Evolutionary conservation across 2,888 invertebrate genomes (phyloP), one percentile per base, ranked within the genome.

Genomic region (Antitype chi): DNA sequence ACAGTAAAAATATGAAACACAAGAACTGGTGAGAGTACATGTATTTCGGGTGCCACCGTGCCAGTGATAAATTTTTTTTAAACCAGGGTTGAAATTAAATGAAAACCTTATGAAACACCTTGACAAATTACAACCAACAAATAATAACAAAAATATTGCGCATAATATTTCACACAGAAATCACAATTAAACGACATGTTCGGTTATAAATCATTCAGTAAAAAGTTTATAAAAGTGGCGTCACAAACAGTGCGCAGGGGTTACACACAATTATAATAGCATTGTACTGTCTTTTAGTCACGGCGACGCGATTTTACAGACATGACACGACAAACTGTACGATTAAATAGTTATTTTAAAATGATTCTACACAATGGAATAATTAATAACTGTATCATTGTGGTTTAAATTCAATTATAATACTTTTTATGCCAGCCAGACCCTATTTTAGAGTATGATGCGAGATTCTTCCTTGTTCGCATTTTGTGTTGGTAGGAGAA

Each of bases 311-410:
- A 84, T 88, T 89, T 89, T 88, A 86, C 83, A 86, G 80, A 87
- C 89, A 89, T 90, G 89, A 89, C 80, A 91, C 87, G 86, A 87
- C 89, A 89, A 92, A 93, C 91, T 90, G 88, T 90, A 90, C 92
- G 91, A 92, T 92, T 90, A 90, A 91, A 91, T 93, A 91, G 90
- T 92, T 90, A 91, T 91, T 88, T 91, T 89, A 87, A 87, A 89
- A 85, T 80, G 79, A 84, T 84, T 77, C 76, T 47, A 74, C 55
- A 87, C 78, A 84, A 84, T 82, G 69, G 74, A 85, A 74, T 85
- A 80, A 89, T 87, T 88, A 77, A 81, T 82, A 87, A 81, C 80
- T 70, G 77, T 84, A 73, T 78, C 79, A 84, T 82, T 72, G 75
- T 79, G 84, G 78, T 69, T 59, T 87, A 69, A 76, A 73, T 85